These are phyloP conservation scores for Ptychochromis oligacanthus DNA, from an alignment of 2,113 vertebrate species.

Conservation along the genomic window DNA sequence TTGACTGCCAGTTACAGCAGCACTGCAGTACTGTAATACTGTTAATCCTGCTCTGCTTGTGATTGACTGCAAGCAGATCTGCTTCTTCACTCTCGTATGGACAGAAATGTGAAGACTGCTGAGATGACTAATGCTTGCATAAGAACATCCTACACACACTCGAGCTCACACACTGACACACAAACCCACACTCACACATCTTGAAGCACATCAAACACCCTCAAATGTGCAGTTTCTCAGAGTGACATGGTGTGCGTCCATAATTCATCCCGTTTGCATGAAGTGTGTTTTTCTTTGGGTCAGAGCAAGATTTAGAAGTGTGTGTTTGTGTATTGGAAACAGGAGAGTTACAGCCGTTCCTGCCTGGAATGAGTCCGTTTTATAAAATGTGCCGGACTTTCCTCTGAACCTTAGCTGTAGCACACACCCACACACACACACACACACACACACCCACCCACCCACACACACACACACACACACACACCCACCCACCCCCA, in stretches of 20 bases:
- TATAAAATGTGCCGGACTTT: too few species aligned
- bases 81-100: slow-evolving; percentile 11
- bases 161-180: slow-evolving; percentile 24
- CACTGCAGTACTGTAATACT: neutral
- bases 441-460: neutral
- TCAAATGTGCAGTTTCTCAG: slow-evolving; percentile 32
- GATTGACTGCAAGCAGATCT: slow-evolving; percentile 46
- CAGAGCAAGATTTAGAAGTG: slow-evolving; percentile 13
- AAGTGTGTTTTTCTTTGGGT: slow-evolving; percentile 3
- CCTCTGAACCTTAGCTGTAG: neutral
- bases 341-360: neutral
- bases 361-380: neutral
- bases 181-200: slow-evolving; percentile 19
- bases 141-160: slow-evolving; percentile 61
- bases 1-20: neutral
- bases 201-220: slow-evolving; percentile 50
- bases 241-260: slow-evolving; percentile 37
- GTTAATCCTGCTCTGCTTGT: neutral
- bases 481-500: neutral
- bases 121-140: slow-evolving; percentile 67
- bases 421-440: neutral
- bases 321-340: neutral
- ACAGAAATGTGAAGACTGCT: slow-evolving; percentile 33
- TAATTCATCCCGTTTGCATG: neutral
- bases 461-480: slow-evolving; percentile 1